A percentile compares a stretch with the other conserved stretches of the same genome.
phyloP scores from a whole-genome alignment of 2,797 vertebrate genomes.

The Clarias laeviceps region DNA sequence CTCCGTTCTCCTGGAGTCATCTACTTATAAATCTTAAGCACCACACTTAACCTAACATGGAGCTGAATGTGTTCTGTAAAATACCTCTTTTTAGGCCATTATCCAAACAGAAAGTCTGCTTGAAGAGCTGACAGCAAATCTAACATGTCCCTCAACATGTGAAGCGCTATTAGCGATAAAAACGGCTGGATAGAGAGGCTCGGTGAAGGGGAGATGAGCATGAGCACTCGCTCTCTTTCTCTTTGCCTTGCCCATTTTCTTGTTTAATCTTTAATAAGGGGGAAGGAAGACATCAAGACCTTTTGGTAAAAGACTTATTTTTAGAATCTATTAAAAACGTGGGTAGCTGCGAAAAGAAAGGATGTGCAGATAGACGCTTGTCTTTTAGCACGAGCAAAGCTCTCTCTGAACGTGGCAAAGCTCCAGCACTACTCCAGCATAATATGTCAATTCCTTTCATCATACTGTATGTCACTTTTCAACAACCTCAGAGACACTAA shows the following conservation, averaged over 20 bases:
- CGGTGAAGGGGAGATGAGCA: constrained; percentile 34
- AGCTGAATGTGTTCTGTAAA: constrained; percentile 25
- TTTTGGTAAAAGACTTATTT: constrained; percentile 61
- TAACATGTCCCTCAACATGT: constrained; percentile 54
- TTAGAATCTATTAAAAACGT: constrained; percentile 67
- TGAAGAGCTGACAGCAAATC: constrained; percentile 51
- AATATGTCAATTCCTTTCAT: neutral
- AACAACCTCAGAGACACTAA: neutral
- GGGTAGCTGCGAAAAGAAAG: constrained; percentile 32
- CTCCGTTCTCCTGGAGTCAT: constrained; percentile 36
- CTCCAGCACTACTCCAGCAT: neutral
- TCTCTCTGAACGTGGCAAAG: constrained; percentile 18
- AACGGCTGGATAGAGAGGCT: constrained; percentile 46
- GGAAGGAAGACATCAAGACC: constrained; percentile 45
- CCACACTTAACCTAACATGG: constrained; percentile 42
- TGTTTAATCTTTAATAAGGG: constrained; percentile 69
- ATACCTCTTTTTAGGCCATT: constrained; percentile 50
- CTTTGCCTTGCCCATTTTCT: constrained; percentile 56
- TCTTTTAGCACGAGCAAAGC: constrained; percentile 26
- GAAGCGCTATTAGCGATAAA: constrained; percentile 56
- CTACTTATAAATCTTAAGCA: constrained; percentile 37
- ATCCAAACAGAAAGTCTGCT: constrained; percentile 30
- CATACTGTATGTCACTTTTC: constrained; percentile 31
- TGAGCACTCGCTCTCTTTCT: constrained; percentile 48
- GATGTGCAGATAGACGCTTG: constrained; percentile 23